Evolutionary conservation across 2,888 invertebrate species (phyloP), one percentile per base, ranked within the genome.

Genomic region (Eremobia ochroleuca): DNA sequence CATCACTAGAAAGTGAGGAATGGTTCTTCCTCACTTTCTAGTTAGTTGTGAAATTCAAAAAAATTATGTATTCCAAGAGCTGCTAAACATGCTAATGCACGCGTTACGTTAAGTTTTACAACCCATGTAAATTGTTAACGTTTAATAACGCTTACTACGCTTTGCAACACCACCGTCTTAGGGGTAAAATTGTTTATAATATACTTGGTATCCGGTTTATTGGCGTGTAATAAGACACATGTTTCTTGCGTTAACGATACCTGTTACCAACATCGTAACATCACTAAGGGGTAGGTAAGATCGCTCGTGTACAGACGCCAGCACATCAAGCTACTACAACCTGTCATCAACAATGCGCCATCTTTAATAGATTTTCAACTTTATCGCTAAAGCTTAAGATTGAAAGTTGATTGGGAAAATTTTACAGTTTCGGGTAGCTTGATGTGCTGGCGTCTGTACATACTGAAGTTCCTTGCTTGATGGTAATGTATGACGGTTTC

Each of bases 201-300:
- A 46, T 59, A 49, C 31, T 31, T 49, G 46, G 11, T 43, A 52
- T 15, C 34, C 28, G 9, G 46, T 40, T 74, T 62, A 79, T 58
- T 64, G 37, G 15, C 34, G 58, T 58, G 40, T 28, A 34, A 43
- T 68, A 58, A 75, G 28, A 76, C 62, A 59, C 49, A 28, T 71
- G 65, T 65, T 52, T 28, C 34, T 28, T 15, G 18, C 34, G 64
- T 40, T 49, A 40, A 55, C 49, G 61, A 67, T 65, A 37, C 43
- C 15, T 52, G 77, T 15, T 77, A 31, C 40, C 13, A 81, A 68
- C 25, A 77, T 61, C 4, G 21, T n/a, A 58, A 71, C 61, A 58
- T 62, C 46, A 37, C 28, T 28, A 15, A 34, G 21, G 66, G 37
- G 37, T 37, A 58, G 2, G 46, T 46, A 25, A 55, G 0, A 31